These are phyloP conservation scores for Poicephalus meyeri DNA, from an alignment of 2,113 vertebrate genomes.

Conservation along the genomic window DNA sequence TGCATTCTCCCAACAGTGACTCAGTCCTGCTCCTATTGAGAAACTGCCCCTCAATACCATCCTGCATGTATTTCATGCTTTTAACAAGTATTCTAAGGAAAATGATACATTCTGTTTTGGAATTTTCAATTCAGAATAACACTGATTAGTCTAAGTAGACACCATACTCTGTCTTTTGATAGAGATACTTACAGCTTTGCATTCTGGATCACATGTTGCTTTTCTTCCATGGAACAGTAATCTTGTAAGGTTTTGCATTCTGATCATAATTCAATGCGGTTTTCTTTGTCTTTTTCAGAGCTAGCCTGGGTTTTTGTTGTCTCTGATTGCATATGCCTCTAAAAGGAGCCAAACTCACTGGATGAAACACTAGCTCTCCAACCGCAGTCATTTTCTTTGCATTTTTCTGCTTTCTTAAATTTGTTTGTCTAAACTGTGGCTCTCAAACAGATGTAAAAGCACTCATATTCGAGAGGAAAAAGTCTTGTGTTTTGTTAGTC, in stretches of 20 bases:
- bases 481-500: not conserved
- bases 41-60: not conserved
- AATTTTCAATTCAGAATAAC: constrained; percentile 21
- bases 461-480: not conserved
- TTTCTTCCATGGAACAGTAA: not conserved
- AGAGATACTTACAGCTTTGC: not conserved
- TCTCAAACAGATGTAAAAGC: not conserved
- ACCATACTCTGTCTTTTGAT: not conserved
- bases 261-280: not conserved
- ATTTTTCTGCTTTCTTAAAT: not conserved
- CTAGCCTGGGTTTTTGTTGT: not conserved
- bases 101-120: constrained; percentile 64
- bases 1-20: not conserved
- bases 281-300: not conserved
- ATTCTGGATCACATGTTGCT: not conserved
- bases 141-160: not conserved
- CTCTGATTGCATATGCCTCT: not conserved
- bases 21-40: not conserved
- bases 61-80: constrained; percentile 25
- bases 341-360: not conserved
- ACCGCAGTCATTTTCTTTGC: not conserved
- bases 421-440: not conserved
- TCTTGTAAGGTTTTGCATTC: constrained; percentile 9
- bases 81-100: constrained; percentile 77
- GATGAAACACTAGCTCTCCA: not conserved